Evolutionary conservation across 2,113 vertebrate genomes (phyloP).

Genomic region (Eidolon helvum): DNA sequence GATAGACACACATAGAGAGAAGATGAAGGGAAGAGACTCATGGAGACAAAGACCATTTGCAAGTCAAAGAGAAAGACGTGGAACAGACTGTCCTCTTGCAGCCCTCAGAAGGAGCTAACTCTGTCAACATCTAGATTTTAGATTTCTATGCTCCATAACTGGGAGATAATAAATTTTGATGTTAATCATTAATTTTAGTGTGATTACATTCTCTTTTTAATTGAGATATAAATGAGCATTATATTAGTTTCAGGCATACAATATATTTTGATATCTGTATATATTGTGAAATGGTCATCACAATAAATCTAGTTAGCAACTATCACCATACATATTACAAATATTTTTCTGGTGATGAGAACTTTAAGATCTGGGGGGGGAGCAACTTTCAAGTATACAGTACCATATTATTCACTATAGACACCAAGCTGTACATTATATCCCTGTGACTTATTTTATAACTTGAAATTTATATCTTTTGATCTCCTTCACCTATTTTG

Average conservation of each 20-base stretch:
- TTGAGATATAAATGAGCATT: background rate
- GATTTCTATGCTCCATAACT: background rate
- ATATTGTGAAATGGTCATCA: background rate
- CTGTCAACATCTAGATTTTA: background rate
- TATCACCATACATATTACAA: background rate
- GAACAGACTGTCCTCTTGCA: background rate
- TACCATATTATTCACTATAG: background rate
- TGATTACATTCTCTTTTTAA: background rate
- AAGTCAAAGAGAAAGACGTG: background rate
- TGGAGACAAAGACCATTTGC: background rate
- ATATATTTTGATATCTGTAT: background rate
- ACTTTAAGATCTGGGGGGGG: background rate
- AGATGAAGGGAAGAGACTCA: background rate
- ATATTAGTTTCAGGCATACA: background rate
- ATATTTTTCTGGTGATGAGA: background rate
- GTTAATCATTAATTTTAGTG: background rate
- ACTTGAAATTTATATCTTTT: background rate
- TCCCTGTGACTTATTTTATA: background rate
- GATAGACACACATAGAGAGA: background rate
- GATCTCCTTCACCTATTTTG: background rate
- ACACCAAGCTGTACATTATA: background rate
- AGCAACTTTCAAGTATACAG: background rate
- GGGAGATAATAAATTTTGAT: background rate
- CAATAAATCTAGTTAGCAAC: background rate
- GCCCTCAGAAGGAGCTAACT: background rate